A percentile compares a stretch with the other conserved stretches of the same genome.
phyloP scores from a whole-genome alignment of 1,140 invertebrate species.

The Lamellibrachia luymesi region DNA sequence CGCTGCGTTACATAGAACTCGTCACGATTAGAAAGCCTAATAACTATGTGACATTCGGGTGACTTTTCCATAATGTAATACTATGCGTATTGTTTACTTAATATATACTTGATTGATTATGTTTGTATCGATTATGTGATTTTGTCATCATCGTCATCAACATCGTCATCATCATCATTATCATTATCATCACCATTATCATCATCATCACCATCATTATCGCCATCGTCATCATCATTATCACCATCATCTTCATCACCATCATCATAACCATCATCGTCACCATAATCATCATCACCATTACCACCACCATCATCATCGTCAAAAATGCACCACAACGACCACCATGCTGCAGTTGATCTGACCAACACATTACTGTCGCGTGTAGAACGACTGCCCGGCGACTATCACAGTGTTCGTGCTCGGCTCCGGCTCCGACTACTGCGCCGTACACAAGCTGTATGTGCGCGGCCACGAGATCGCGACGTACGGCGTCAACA shows the following conservation, averaged over 20 bases:
- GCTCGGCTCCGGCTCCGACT: conserved; percentile 78
- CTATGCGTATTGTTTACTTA: not conserved
- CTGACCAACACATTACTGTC: not conserved
- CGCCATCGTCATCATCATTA: not conserved
- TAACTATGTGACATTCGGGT: not conserved
- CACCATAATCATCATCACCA: not conserved
- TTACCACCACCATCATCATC: not conserved
- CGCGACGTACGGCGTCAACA: conserved; percentile 74
- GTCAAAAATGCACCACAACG: no score
- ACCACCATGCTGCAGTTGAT: not conserved
- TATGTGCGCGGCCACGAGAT: conserved; percentile 85
- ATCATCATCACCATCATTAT: no score
- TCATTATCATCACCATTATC: no score
- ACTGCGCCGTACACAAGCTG: conserved; percentile 76
- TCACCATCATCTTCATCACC: no score
- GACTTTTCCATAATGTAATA: not conserved
- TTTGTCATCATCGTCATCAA: no score
- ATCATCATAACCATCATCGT: not conserved
- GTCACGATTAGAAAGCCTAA: not conserved
- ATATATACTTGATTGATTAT: not conserved
- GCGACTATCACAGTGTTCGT: conserved; percentile 78
- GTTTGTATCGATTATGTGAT: not conserved
- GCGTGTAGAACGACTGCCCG: conserved; percentile 73
- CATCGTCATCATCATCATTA: no score
- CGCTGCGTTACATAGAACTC: no score